Percentiles rank a stretch among this genome's conserved stretches.
phyloP scores from a whole-genome alignment of 2,888 invertebrate species.

The Pharmacophagus antenor region DNA sequence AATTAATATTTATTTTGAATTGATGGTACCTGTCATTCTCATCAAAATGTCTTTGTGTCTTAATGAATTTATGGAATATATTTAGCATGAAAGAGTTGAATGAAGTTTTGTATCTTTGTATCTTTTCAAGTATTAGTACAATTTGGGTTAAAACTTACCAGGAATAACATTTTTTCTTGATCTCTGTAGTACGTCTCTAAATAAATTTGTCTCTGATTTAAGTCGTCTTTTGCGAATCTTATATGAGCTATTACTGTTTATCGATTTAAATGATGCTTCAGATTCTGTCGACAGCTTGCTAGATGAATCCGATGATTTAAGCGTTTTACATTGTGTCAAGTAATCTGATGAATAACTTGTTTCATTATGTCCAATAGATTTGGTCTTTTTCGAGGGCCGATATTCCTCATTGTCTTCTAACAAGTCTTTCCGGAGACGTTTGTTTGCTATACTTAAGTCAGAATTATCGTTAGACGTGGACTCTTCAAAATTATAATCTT shows the following conservation, averaged over 20 bases:
- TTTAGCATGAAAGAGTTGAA: too few relatives aligned
- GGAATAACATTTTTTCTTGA: slow-evolving; percentile 51
- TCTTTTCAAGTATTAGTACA: background rate
- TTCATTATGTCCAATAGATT: slow-evolving; percentile 53
- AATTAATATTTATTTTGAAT: too few relatives aligned
- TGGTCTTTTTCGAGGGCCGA: slow-evolving; percentile 61
- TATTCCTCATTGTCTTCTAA: slow-evolving; percentile 49
- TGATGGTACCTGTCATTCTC: too few relatives aligned
- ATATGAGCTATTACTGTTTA: slow-evolving; percentile 60
- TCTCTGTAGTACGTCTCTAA: slow-evolving; percentile 58
- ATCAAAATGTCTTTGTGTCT: too few relatives aligned
- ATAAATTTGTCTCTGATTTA: slow-evolving; percentile 63
- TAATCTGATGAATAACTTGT: slow-evolving; percentile 50
- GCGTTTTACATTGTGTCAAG: slow-evolving; percentile 44
- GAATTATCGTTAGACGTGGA: slow-evolving; percentile 51
- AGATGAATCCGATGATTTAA: slow-evolving; percentile 42
- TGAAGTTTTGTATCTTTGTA: background rate
- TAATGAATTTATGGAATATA: too few relatives aligned
- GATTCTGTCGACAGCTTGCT: slow-evolving; percentile 57
- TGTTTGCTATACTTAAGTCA: slow-evolving; percentile 48
- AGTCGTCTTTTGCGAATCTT: slow-evolving; percentile 63
- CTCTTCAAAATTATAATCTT: slow-evolving; percentile 52
- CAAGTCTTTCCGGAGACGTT: slow-evolving; percentile 57
- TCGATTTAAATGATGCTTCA: slow-evolving; percentile 67
- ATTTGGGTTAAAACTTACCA: slow-evolving; percentile 35